Conservation (phyloP, 2,888 invertebrate species). For the Drosophila kanekoi region DNA sequence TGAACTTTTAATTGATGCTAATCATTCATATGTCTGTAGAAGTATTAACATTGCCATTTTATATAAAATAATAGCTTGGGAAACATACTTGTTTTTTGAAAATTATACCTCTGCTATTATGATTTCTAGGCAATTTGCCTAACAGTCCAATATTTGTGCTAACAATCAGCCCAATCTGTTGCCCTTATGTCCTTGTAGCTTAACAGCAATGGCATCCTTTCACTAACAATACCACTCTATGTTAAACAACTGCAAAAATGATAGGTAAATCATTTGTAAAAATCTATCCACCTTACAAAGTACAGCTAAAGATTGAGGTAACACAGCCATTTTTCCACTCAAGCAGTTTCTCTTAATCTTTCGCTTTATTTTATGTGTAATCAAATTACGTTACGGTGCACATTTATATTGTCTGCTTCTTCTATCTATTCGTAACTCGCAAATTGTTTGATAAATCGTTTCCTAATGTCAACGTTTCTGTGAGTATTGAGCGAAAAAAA, state of each 20-base stretch:
- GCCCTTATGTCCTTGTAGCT: no score
- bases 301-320: no score
- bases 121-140: no score
- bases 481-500: slow-evolving; percentile 38
- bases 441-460: slow-evolving; percentile 53
- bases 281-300: background rate
- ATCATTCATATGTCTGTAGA: no score
- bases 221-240: background rate
- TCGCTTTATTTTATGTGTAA: slow-evolving; percentile 12
- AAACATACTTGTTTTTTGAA: no score
- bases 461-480: slow-evolving; percentile 40
- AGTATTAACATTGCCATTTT: no score
- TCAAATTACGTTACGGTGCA: slow-evolving; percentile 20
- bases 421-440: slow-evolving; percentile 5
- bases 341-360: background rate
- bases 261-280: background rate
- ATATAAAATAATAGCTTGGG: no score
- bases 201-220: background rate
- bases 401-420: slow-evolving; percentile 20
- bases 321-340: background rate
- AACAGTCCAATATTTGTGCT: background rate
- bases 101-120: background rate
- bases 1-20: no score
- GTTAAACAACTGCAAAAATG: background rate
- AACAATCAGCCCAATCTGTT: no score